phyloP scores from a whole-genome alignment of 2,113 vertebrate genomes.

The Brachirus orientalis region DNA sequence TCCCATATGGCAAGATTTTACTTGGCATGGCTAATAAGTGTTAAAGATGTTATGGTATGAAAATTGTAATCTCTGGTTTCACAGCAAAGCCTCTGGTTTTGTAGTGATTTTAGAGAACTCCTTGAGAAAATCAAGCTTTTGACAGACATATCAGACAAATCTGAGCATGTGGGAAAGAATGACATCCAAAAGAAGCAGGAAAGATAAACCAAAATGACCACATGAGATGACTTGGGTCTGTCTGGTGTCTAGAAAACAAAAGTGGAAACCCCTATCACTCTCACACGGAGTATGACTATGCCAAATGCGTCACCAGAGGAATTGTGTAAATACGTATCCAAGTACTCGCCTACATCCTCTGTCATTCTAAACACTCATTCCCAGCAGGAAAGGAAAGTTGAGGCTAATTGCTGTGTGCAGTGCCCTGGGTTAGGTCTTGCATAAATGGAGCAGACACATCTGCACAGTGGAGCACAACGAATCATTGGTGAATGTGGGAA shows the following conservation, averaged over 20 bases:
- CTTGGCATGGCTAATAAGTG: background rate
- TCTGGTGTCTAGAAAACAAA: conserved; percentile 53
- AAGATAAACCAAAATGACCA: conserved; percentile 53
- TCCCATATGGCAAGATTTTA: background rate
- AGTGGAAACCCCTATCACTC: conserved; percentile 44
- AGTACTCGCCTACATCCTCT: conserved; percentile 32
- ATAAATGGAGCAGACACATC: conserved; percentile 56
- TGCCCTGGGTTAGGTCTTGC: conserved; percentile 30
- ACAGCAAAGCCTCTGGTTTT: conserved; percentile 21
- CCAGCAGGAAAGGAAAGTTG: conserved; percentile 19
- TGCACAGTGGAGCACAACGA: conserved; percentile 48
- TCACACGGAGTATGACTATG: conserved; percentile 11
- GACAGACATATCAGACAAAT: conserved; percentile 31
- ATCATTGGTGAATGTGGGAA: conserved; percentile 76
- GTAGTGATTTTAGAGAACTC: conserved; percentile 1
- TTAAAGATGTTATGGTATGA: conserved; percentile 8
- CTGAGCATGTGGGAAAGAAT: conserved; percentile 44
- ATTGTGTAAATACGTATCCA: conserved; percentile 50
- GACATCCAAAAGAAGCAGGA: conserved; percentile 34
- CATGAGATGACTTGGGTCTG: conserved; percentile 40
- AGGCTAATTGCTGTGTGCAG: conserved; percentile 45
- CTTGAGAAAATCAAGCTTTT: conserved; percentile 13
- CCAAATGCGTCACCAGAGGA: conserved; percentile 52
- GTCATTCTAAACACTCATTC: conserved; percentile 30
- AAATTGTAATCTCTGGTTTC: conserved; percentile 12